Percentiles rank a stretch among this genome's conserved stretches.
phyloP scores from a whole-genome alignment of 1,140 invertebrate genomes.

The Panagrolaimus sp. region DNA sequence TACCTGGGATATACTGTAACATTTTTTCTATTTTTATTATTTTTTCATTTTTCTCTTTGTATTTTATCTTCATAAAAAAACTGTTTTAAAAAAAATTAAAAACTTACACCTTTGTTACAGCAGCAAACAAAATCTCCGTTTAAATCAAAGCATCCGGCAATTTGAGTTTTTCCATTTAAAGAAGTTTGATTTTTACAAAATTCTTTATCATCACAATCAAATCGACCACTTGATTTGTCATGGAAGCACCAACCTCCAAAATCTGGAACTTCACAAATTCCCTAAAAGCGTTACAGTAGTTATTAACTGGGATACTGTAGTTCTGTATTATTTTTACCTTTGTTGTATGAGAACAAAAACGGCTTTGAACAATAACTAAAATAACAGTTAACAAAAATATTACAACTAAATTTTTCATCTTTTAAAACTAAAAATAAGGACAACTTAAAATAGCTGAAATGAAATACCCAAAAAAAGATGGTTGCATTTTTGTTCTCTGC shows the following conservation, averaged over 20 bases:
- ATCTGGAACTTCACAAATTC: conserved; percentile 16
- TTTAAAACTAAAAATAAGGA: no score
- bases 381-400: no score
- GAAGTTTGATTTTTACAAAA: conserved; percentile 8
- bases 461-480: no score
- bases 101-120: conserved; percentile 21
- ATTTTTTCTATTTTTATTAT: neutral
- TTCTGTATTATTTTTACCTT: no score
- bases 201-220: conserved; percentile 13
- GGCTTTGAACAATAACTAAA: no score
- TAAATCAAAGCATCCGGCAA: conserved; percentile 14
- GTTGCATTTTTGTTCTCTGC: no score
- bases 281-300: conserved; percentile 1
- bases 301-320: no score
- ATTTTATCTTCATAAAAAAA: conserved; percentile 16
- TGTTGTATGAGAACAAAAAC: no score
- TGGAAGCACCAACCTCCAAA: conserved; percentile 14
- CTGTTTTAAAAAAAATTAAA: neutral
- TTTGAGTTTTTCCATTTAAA: conserved; percentile 9
- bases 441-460: no score
- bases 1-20: neutral
- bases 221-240: conserved; percentile 4
- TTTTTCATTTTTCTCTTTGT: conserved; percentile 13
- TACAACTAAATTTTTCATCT: no score
- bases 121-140: conserved; percentile 9